Conservation (phyloP, 2,888 invertebrate genomes). For the Eucera pruinosa region DNA sequence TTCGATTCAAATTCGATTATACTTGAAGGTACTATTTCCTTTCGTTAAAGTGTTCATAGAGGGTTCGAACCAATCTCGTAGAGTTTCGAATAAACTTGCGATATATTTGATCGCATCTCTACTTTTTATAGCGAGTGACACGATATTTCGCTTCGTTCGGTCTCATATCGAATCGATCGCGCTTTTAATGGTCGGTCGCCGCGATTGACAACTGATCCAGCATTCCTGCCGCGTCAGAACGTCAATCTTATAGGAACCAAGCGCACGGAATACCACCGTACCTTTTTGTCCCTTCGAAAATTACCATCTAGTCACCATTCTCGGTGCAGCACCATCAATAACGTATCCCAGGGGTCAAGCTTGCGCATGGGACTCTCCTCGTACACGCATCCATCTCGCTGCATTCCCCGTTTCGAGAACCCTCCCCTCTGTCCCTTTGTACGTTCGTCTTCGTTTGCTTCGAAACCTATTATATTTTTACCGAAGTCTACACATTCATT, state of each 20-base stretch:
- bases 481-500: too few relatives aligned
- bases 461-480: slow-evolving; percentile 5
- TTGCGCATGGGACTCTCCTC: slow-evolving; percentile 34
- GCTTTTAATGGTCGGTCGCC: slow-evolving; percentile 3
- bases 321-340: slow-evolving; percentile 66
- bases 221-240: slow-evolving; percentile 63
- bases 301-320: slow-evolving; percentile 73
- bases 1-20: too few relatives aligned
- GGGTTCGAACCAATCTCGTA: too few relatives aligned
- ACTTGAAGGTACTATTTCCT: too few relatives aligned
- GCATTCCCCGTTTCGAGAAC: slow-evolving; percentile 25
- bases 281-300: slow-evolving; percentile 61
- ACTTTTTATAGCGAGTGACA: neutral
- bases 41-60: too few relatives aligned
- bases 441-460: slow-evolving; percentile 30
- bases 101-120: neutral
- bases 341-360: slow-evolving; percentile 65
- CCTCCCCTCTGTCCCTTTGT: slow-evolving; percentile 35
- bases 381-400: slow-evolving; percentile 56
- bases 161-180: slow-evolving; percentile 43
- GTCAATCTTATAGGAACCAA: slow-evolving; percentile 53
- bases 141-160: slow-evolving; percentile 17
- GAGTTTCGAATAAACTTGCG: too few relatives aligned
- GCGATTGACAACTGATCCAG: slow-evolving; percentile 47
- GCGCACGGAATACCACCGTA: slow-evolving; percentile 48